Conservation (phyloP, 2,797 vertebrate species). For the Gymnothorax reevesii region DNA sequence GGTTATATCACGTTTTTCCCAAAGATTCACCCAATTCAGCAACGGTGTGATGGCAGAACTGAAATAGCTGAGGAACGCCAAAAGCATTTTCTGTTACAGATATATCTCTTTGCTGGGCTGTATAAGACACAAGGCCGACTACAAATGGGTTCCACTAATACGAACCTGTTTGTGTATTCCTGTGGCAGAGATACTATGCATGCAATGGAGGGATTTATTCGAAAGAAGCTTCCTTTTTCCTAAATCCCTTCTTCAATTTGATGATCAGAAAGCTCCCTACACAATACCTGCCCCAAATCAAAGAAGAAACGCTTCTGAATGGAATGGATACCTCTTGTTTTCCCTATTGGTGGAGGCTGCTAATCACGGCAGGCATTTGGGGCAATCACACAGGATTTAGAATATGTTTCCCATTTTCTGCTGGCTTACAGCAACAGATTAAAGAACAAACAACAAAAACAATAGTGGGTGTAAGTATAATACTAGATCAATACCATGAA, state of each 20-base stretch:
- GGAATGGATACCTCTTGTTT: conserved; percentile 39
- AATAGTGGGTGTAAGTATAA: conserved; percentile 17
- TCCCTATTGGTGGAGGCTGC: conserved; percentile 33
- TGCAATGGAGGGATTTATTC: conserved; percentile 21
- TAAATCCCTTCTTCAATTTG: conserved; percentile 60
- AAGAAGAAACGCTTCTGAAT: conserved; percentile 40
- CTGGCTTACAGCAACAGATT: conserved; percentile 68
- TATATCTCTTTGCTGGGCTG: neutral
- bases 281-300: conserved; percentile 46
- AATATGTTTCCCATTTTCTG: conserved; percentile 71
- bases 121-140: neutral
- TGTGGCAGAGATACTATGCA: neutral
- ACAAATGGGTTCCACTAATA: neutral
- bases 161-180: conserved; percentile 5
- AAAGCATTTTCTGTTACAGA: neutral
- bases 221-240: conserved; percentile 49
- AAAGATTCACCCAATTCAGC: neutral
- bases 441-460: conserved; percentile 49
- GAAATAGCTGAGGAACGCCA: neutral
- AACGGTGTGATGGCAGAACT: neutral
- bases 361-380: conserved; percentile 35
- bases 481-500: conserved; percentile 14
- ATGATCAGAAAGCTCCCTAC: conserved; percentile 55
- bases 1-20: neutral
- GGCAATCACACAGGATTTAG: conserved; percentile 37